These are phyloP conservation scores for Argentina silus DNA, from an alignment of 2,797 vertebrate genomes.

Conservation along the genomic window DNA sequence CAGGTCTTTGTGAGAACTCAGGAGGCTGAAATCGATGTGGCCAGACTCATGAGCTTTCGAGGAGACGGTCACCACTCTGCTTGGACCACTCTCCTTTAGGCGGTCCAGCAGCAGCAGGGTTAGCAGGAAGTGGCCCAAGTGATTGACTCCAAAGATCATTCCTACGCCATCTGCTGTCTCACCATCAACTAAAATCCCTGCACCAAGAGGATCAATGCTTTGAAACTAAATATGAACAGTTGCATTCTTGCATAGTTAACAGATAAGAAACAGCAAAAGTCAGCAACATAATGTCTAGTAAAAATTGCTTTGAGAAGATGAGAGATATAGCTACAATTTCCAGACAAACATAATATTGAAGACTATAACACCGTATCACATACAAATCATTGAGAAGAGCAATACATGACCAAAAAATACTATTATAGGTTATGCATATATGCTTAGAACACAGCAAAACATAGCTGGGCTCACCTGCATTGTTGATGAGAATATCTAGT, in stretches of 20 bases:
- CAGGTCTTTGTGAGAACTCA: slow-evolving; percentile 47
- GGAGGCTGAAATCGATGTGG: slow-evolving; percentile 51
- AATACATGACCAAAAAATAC: too few species aligned
- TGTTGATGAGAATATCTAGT: slow-evolving; percentile 90
- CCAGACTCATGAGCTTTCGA: slow-evolving; percentile 43
- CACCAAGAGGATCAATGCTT: background rate
- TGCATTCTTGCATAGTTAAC: background rate
- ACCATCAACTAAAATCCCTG: slow-evolving; percentile 32
- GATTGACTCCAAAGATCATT: slow-evolving; percentile 62
- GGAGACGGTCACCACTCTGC: slow-evolving; percentile 52
- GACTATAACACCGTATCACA: too few species aligned
- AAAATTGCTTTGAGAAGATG: too few species aligned
- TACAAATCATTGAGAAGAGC: too few species aligned
- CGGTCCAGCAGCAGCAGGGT: slow-evolving; percentile 51
- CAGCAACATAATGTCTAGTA: too few species aligned
- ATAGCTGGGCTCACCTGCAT: slow-evolving; percentile 79
- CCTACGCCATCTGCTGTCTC: slow-evolving; percentile 58
- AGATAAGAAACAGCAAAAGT: too few species aligned
- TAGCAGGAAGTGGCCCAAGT: slow-evolving; percentile 61
- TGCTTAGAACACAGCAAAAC: too few species aligned
- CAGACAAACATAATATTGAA: too few species aligned
- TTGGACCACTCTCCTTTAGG: slow-evolving; percentile 47
- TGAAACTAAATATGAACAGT: background rate
- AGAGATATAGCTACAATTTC: too few species aligned
- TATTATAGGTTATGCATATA: too few species aligned